A percentile compares a stretch with the other conserved stretches of the same genome.
These are phyloP conservation scores for Adineta ricciae DNA, from an alignment of 2,888 invertebrate species.

Conservation along the genomic window DNA sequence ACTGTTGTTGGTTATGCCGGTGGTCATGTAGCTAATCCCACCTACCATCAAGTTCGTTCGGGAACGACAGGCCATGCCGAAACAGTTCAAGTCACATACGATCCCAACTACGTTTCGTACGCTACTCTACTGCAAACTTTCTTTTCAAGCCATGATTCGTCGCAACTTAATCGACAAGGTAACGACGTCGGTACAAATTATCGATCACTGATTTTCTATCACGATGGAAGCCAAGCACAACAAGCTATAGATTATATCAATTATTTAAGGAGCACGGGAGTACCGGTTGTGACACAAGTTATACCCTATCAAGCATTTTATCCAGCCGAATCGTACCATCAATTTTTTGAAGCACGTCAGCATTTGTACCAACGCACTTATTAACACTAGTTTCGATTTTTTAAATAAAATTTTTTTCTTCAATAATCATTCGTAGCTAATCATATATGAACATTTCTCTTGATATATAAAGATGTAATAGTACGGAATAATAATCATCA, in stretches of 20 bases:
- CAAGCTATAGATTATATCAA: conserved; percentile 60
- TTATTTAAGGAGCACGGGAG: not conserved
- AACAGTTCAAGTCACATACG: conserved; percentile 78
- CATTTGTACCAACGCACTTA: not conserved
- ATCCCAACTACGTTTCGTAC: conserved; percentile 67
- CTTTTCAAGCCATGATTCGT: conserved; percentile 86
- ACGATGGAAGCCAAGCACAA: conserved; percentile 70
- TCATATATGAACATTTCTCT: too few species aligned
- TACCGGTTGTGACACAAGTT: conserved; percentile 22
- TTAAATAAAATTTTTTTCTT: too few species aligned
- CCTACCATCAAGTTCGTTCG: conserved; percentile 22
- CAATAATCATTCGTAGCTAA: too few species aligned
- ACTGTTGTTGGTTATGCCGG: conserved; percentile 32
- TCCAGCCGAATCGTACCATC: conserved; percentile 33
- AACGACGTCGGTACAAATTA: conserved; percentile 38
- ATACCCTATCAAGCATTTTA: conserved; percentile 27
- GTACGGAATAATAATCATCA: too few species aligned
- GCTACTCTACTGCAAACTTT: conserved; percentile 70
- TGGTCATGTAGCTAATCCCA: conserved; percentile 27
- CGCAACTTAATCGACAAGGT: conserved; percentile 42
- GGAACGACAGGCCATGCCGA: conserved; percentile 63
- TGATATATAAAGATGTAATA: too few species aligned
- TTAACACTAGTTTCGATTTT: too few species aligned
- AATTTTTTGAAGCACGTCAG: conserved; percentile 15
- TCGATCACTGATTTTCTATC: conserved; percentile 68